Conservation (phyloP, 2,888 invertebrate genomes). For the Nesidiocoris tenuis region DNA sequence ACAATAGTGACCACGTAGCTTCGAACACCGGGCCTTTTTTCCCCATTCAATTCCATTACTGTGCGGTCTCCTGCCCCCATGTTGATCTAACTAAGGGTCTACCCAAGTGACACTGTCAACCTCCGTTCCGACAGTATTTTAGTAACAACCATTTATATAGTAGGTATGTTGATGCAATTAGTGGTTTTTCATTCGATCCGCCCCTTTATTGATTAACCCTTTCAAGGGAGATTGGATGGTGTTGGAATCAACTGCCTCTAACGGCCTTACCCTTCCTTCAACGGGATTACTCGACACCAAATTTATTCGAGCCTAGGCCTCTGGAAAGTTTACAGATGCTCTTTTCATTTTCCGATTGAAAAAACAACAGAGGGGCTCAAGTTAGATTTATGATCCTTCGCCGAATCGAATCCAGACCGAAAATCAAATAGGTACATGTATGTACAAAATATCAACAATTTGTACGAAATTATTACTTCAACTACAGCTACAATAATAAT, state of each 20-base stretch:
- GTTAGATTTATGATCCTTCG: no score
- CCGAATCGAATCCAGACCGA: no score
- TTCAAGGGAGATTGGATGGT: not conserved
- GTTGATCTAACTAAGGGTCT: not conserved
- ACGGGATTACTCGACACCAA: not conserved
- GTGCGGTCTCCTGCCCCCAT: not conserved
- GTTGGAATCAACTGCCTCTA: not conserved
- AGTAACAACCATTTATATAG: not conserved
- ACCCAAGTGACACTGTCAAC: not conserved
- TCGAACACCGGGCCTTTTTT: not conserved
- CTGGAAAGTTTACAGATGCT: not conserved
- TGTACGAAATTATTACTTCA: no score
- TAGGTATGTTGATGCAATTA: not conserved
- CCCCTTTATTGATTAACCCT: not conserved
- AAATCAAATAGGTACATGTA: no score
- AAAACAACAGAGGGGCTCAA: no score
- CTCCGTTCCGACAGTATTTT: not conserved
- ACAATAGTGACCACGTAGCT: not conserved
- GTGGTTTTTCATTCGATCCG: not conserved
- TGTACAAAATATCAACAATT: no score
- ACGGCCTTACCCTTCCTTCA: not conserved
- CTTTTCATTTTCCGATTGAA: not conserved
- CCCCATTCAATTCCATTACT: not conserved
- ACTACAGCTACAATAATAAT: no score
- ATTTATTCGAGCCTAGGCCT: not conserved